phyloP scores from a whole-genome alignment of 1,140 invertebrate genomes.

The Thaumetopoea pityocampa region DNA sequence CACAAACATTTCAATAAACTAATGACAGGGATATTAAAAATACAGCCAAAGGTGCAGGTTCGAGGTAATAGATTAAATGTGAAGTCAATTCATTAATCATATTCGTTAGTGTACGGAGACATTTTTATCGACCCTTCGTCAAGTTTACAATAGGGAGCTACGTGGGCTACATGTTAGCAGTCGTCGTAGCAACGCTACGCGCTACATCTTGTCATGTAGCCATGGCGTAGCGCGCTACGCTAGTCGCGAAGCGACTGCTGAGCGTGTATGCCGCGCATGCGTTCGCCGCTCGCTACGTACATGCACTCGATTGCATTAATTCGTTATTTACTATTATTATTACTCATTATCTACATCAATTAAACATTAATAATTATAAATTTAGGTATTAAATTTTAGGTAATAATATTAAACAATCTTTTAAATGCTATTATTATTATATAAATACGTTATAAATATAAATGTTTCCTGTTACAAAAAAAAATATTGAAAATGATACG shows the following conservation, averaged over 20 bases:
- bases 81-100: constrained; percentile 75
- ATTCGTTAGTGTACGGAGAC: constrained; percentile 67
- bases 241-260: constrained; percentile 18
- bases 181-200: constrained; percentile 18
- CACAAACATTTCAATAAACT: constrained; percentile 61
- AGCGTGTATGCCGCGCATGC: constrained; percentile 20
- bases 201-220: not conserved
- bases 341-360: constrained; percentile 74
- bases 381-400: constrained; percentile 76
- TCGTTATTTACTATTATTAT: constrained; percentile 73
- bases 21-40: constrained; percentile 71
- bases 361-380: constrained; percentile 76
- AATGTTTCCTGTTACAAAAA: constrained; percentile 78
- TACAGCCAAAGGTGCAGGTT: constrained; percentile 68
- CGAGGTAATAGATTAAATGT: constrained; percentile 72
- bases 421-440: constrained; percentile 77
- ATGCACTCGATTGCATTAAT: constrained; percentile 66
- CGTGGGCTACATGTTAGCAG: constrained; percentile 20
- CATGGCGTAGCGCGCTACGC: constrained; percentile 1
- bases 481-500: constrained; percentile 77
- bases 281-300: constrained; percentile 46
- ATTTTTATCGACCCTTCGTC: constrained; percentile 52
- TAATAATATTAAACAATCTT: constrained; percentile 77
- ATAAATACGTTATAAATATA: constrained; percentile 78
- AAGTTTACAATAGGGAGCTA: constrained; percentile 39